A percentile compares a stretch with the other conserved stretches of the same genome.
These are phyloP conservation scores for Cataglyphis altisquamis DNA, from an alignment of 2,888 invertebrate species.

Conservation along the genomic window DNA sequence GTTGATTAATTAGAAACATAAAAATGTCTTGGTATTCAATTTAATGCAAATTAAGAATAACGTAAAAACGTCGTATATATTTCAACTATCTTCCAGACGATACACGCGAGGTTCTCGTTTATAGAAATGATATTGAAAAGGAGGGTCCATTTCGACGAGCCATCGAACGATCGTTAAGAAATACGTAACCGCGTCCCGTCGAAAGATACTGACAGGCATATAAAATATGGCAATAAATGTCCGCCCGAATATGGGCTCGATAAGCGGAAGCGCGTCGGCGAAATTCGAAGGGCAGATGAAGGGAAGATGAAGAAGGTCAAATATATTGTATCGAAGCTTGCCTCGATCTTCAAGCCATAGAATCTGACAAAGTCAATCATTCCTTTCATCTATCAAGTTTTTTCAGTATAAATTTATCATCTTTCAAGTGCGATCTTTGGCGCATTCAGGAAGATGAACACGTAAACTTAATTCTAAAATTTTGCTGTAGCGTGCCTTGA, in stretches of 20 bases:
- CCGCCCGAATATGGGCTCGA: constrained; percentile 34
- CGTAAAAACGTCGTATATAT: neutral
- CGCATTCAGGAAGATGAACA: neutral
- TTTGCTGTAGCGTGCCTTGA: neutral
- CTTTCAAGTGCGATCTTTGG: neutral
- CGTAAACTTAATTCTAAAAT: neutral
- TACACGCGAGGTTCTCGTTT: constrained; percentile 42
- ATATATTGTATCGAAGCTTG: neutral
- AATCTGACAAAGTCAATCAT: constrained; percentile 9
- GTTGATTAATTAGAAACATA: constrained; percentile 28
- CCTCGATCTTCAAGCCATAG: neutral
- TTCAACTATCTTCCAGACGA: neutral
- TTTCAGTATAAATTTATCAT: neutral
- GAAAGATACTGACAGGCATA: constrained; percentile 40
- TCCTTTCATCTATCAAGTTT: constrained; percentile 28
- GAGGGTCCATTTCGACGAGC: constrained; percentile 21
- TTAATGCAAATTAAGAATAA: constrained; percentile 35
- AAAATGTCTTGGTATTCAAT: constrained; percentile 14
- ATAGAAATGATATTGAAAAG: constrained; percentile 36
- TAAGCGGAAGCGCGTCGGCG: constrained; percentile 35
- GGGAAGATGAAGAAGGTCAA: constrained; percentile 30
- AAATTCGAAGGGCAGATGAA: constrained; percentile 27
- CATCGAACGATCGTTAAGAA: constrained; percentile 27
- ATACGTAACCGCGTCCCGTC: constrained; percentile 38
- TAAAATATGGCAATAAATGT: constrained; percentile 50